phyloP scores from a whole-genome alignment of 2,113 vertebrate species.

The Boleophthalmus pectinirostris region DNA sequence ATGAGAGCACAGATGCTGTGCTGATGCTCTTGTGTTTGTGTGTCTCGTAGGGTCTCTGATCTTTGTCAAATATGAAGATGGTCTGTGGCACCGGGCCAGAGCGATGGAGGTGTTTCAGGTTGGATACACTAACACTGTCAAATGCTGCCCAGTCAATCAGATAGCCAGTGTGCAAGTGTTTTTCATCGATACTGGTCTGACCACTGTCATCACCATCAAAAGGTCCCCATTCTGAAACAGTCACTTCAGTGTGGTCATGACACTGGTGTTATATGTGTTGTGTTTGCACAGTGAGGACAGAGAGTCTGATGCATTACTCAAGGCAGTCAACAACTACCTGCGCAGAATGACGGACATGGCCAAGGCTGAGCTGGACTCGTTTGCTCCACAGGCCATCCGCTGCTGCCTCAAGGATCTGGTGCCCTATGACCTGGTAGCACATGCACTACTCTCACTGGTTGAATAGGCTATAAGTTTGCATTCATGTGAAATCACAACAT shows the following conservation, averaged over 20 bases:
- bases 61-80: conserved; percentile 76
- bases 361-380: conserved; percentile 61
- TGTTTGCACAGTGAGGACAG: conserved; percentile 33
- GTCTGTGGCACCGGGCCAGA: conserved; percentile 83
- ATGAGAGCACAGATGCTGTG: neutral
- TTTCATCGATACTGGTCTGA: conserved; percentile 83
- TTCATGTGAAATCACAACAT: neutral
- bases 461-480: neutral
- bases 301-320: conserved; percentile 22
- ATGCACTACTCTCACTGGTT: neutral
- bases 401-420: conserved; percentile 89
- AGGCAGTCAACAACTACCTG: conserved; percentile 65
- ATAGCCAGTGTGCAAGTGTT: conserved; percentile 76
- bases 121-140: conserved; percentile 52
- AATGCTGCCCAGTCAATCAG: conserved; percentile 73
- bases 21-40: neutral
- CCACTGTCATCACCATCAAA: conserved; percentile 68
- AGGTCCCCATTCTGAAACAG: conserved; percentile 66
- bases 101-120: conserved; percentile 78
- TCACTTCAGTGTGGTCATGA: neutral
- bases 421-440: conserved; percentile 84
- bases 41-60: conserved; percentile 72
- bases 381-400: conserved; percentile 81
- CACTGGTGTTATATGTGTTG: neutral
- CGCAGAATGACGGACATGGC: conserved; percentile 69